Conservation (phyloP, 2,113 vertebrate genomes). For the Rhea pennata region DNA sequence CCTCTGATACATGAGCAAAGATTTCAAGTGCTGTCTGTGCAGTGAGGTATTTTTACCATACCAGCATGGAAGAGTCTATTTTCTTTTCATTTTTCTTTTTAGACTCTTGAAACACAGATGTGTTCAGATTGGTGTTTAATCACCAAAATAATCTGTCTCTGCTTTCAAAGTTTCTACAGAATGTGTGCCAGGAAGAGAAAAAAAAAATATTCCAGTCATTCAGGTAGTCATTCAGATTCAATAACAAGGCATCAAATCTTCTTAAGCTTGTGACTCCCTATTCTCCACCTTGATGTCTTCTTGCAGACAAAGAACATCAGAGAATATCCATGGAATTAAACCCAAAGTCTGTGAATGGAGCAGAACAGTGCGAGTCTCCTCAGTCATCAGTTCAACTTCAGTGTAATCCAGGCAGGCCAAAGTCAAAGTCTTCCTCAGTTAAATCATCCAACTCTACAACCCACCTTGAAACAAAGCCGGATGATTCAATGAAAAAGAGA, state of each 20-base stretch:
- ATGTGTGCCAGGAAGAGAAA: neutral
- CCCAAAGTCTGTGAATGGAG: constrained; percentile 66
- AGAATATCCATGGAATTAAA: constrained; percentile 68
- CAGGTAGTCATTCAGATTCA: neutral
- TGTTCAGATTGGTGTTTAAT: neutral
- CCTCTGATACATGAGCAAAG: neutral
- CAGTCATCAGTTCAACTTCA: constrained; percentile 72
- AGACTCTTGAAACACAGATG: neutral
- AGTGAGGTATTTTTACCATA: neutral
- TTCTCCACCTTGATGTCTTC: constrained; percentile 51
- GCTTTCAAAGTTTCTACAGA: neutral
- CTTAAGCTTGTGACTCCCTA: neutral
- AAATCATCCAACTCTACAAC: constrained; percentile 55
- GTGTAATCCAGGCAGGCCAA: constrained; percentile 70
- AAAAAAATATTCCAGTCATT: neutral
- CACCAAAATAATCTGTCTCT: neutral
- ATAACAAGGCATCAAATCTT: neutral
- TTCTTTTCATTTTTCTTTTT: neutral
- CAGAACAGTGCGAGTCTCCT: constrained; percentile 65
- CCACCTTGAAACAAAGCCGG: constrained; percentile 72
- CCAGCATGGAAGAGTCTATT: neutral
- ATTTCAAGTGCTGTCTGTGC: neutral
- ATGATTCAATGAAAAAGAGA: constrained; percentile 80
- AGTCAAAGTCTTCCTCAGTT: constrained; percentile 74
- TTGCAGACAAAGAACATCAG: constrained; percentile 75